Percentiles rank a stretch among this genome's conserved stretches.
These are phyloP conservation scores for Pipistrellus kuhlii DNA, from an alignment of 2,797 vertebrate species.

Conservation along the genomic window DNA sequence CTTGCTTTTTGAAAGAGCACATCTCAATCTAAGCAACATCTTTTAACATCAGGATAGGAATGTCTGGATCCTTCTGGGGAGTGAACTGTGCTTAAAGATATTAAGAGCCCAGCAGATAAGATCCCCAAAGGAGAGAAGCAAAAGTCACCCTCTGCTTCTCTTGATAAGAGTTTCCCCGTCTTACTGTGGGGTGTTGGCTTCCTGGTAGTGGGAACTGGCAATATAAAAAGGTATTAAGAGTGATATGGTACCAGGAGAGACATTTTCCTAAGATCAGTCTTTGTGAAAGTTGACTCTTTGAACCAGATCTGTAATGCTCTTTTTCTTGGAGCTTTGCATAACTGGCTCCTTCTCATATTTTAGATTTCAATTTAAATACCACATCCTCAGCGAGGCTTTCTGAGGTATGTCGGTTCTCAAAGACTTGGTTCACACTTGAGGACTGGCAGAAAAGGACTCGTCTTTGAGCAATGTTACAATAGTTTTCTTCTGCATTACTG, in stretches of 20 bases:
- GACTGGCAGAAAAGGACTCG: background rate
- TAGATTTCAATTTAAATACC: slow-evolving; percentile 40
- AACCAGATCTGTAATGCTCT: background rate
- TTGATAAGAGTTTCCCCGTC: background rate
- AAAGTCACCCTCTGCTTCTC: background rate
- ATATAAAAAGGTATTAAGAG: background rate
- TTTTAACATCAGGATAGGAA: background rate
- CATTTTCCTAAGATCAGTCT: background rate
- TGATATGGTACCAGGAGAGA: background rate
- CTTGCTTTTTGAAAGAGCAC: slow-evolving; percentile 42
- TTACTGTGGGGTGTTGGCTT: background rate
- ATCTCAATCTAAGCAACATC: background rate
- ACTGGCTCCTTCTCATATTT: background rate
- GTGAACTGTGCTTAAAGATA: background rate
- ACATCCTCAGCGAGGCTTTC: background rate
- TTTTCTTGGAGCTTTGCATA: background rate
- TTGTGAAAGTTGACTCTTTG: slow-evolving; percentile 36
- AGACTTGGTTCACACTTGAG: background rate
- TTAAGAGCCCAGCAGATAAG: background rate
- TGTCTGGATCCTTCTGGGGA: background rate
- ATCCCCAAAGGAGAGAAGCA: background rate
- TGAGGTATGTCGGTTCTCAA: background rate
- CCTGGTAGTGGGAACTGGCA: background rate
- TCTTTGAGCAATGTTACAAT: background rate
- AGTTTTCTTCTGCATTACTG: background rate